Conservation (phyloP, 2,113 vertebrate species). For the Spea multiplicata region DNA sequence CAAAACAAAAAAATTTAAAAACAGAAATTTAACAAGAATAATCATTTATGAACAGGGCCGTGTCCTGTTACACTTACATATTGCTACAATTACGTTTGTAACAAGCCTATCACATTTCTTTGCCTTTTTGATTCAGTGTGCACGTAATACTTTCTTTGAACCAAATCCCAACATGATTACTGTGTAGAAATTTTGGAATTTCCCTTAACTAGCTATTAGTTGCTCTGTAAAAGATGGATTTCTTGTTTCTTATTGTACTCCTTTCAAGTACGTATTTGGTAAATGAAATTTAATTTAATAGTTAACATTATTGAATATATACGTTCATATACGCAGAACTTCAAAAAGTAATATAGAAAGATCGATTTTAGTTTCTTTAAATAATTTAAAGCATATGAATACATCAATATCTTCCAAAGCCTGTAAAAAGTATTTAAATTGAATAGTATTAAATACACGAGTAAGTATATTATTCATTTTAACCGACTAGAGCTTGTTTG, state of each 20-base stretch:
- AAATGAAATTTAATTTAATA: background rate
- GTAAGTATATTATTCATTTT: background rate
- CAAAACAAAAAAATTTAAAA: too few species aligned
- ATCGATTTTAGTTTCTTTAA: background rate
- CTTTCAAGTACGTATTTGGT: background rate
- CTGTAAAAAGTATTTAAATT: background rate
- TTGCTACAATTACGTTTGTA: background rate
- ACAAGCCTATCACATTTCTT: background rate
- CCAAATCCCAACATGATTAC: background rate
- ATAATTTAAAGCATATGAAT: background rate
- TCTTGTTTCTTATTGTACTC: background rate
- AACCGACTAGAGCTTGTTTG: too few species aligned
- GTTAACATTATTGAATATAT: background rate
- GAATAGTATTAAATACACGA: background rate
- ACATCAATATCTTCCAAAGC: background rate
- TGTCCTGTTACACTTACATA: background rate
- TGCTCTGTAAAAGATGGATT: background rate
- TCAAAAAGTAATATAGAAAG: background rate
- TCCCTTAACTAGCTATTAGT: background rate
- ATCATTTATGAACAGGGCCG: background rate
- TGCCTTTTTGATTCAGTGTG: too few species aligned
- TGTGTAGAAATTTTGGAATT: background rate
- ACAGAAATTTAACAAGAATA: background rate
- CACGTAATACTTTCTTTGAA: background rate
- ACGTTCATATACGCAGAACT: background rate